Conservation (phyloP, 64 coral and sea anemone species). For the Trachythela sp. region DNA sequence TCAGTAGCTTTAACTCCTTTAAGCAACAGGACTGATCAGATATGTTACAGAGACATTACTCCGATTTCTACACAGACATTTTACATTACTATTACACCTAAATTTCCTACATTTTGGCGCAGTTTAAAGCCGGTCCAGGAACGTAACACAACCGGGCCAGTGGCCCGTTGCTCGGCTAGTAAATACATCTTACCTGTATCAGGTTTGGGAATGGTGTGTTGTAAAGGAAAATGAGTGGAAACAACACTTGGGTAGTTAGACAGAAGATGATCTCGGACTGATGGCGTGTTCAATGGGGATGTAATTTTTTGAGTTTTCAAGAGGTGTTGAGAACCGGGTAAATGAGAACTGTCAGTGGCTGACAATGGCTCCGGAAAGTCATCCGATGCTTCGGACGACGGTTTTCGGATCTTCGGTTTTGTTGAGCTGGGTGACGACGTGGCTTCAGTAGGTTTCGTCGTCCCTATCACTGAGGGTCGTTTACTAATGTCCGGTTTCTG, state of each 20-base stretch:
- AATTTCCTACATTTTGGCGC: no score
- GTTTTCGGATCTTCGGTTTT: not conserved
- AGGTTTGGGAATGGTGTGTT: not conserved
- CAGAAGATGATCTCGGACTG: not conserved
- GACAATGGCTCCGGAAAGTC: not conserved
- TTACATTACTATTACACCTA: no score
- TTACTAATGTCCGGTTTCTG: not conserved
- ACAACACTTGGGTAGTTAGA: not conserved
- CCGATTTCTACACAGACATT: no score
- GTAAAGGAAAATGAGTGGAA: not conserved
- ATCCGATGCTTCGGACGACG: not conserved
- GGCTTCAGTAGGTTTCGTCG: not conserved
- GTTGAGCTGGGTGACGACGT: not conserved
- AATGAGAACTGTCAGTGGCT: not conserved
- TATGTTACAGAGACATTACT: no score
- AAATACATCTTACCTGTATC: not conserved
- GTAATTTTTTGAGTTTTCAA: slow-evolving; percentile 1
- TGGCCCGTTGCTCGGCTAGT: no score
- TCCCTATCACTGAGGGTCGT: not conserved
- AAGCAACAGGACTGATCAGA: no score
- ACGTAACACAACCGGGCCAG: no score
- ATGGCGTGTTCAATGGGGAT: not conserved
- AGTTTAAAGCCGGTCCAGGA: no score
- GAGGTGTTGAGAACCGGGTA: not conserved
- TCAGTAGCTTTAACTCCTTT: no score